Base-by-base conservation (phyloP, 2,888 invertebrate species). In the Hydraecia micacea region DNA sequence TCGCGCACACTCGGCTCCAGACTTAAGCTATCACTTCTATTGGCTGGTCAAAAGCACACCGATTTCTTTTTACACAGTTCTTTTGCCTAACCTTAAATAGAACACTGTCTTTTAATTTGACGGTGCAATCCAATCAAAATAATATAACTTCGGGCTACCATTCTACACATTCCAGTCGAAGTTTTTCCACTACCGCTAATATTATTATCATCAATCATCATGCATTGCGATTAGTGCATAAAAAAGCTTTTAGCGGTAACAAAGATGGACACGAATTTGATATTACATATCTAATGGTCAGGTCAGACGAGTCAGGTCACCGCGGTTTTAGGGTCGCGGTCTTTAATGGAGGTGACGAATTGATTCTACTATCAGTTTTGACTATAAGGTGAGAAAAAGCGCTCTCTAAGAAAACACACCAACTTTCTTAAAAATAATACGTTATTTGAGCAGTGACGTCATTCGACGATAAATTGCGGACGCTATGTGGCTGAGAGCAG, bases 171-270 rank as follows among this genome's bases (percentile, higher is more conserved):
- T 70, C 15, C 36, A 49, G 18, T 36, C 32, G 9, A 65, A 25
- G n/a, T 62, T 55, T 25, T 25, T 39, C 36, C 21, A 63, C 58
- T n/a, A 62, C 39, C 62, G 58, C 62, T 46, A 58, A 77, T 46
- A 73, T 36, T 46, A 73, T 36, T 42, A 25, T 68, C 77, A 86
- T 80, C 67, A 83, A 79, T 83, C 80, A 83, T 75, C 76, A 71
- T 86, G 74, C 75, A 80, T 72, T 21, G 75, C 21, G 55, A 75
- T 73, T 79, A 79, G 11, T 86, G 80, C 71, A 75, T 72, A 81
- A 81, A 80, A 81, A 83, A 86, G 86, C 81, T 86, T 86, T 86
- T 86, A 86, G 81, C 13, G n/a, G n/a, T 42, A 79, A 83, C 76
- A 84, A 81, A 76, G 73, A 73, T 80, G 62, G 77, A 71, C 68